Base-by-base conservation (phyloP, 2,888 invertebrate genomes). In the Morinoia aosen region DNA sequence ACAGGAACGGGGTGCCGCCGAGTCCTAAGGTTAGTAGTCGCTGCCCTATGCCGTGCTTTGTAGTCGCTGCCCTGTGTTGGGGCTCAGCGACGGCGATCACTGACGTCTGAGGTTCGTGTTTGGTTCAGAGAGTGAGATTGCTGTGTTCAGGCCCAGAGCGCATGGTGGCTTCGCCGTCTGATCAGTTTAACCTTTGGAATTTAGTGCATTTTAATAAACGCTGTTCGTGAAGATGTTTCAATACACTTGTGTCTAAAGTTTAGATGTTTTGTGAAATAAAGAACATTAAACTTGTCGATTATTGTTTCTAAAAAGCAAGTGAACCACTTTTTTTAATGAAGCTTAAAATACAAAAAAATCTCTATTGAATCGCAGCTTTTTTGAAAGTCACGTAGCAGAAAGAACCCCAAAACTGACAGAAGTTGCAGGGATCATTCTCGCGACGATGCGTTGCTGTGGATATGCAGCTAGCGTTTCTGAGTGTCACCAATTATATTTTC, bases 1-100 rank as follows among this genome's bases (percentile, higher is more conserved):
- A 95, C 48, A 96, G 61, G 90, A 96, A 95, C 90, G 95, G 95
- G 88, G 95, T 96, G 95, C 96, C 96, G 19, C 96, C 96, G 95
- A 96, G 96, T 95, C 96, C 96, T 48, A 96, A 96, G 96, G 96
- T 96, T 40, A 94, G 88, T 64, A 39, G 25, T 33, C 7, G 14
- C 12, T 19, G 16, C 76, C 33, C 33, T 76, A 0, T 19, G 5
- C 96, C 48, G 96, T 96, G 96, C 96, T 96, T 40, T 88, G 88
- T 57, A 39, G 25, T 33, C 33, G 14, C 12, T 19, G 16, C 76
- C 33, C 33, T 76, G 8, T 76, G 48, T 48, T 48, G 48, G 48
- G 76, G 19, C 76, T 33, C 33, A 33, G 76, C 0, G 76, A 76
- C 16, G 25, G 16, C 8, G 25, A 10, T 76, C 76, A 76, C 33